Evolutionary conservation across 1,140 invertebrate species (phyloP), one percentile per base, ranked within the genome.

Genomic region (Drosophila neocordata): DNA sequence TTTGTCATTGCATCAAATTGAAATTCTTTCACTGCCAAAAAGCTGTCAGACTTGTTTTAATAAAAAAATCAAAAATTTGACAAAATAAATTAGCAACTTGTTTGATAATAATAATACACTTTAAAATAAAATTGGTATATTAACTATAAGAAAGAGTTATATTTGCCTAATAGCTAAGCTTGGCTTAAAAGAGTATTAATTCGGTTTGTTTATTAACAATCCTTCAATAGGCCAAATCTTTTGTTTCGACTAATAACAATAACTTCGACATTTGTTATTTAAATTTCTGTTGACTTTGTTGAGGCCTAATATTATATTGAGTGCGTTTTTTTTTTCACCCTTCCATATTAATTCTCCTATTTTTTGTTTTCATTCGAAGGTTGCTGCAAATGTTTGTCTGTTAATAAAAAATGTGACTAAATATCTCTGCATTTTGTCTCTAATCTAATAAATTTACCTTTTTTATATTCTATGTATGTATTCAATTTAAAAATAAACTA

Each of bases 51-150:
- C 82, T 69, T 51, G 82, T 85, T 85, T 69, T 55, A 57, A 59
- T 31, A 44, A 6, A 44, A 13, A 48, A 48, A 48, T 48, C 41
- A 48, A 48, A 48, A 60, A 61, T 15, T 60, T 61, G 64, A 53
- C 13, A 76, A 62, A 48, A 80, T 84, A 77, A 80, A 84, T 81
- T 74, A 80, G 66, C 73, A 85, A 85, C 73, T 81, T 72, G 69
- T 85, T 74, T 81, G 65, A 74, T 74, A 64, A 68, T 74, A 64
- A 68, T 68, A 20, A n/a, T 59, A 53, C 71, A 57, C 38, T 69
- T 61, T 67, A 11, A 48, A 48, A 9, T 4, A 0, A 11, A 20
- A 11, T 31, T 31, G 9, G 15, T 20, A 20, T 20, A 48, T 48
- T 20, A 9, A 48, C 18, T 48, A 11, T 4, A 11, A 0, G 8